Percentiles rank a stretch among this genome's conserved stretches.
These are phyloP conservation scores for Hedya salicella DNA, from an alignment of 2,888 invertebrate species.

Conservation along the genomic window DNA sequence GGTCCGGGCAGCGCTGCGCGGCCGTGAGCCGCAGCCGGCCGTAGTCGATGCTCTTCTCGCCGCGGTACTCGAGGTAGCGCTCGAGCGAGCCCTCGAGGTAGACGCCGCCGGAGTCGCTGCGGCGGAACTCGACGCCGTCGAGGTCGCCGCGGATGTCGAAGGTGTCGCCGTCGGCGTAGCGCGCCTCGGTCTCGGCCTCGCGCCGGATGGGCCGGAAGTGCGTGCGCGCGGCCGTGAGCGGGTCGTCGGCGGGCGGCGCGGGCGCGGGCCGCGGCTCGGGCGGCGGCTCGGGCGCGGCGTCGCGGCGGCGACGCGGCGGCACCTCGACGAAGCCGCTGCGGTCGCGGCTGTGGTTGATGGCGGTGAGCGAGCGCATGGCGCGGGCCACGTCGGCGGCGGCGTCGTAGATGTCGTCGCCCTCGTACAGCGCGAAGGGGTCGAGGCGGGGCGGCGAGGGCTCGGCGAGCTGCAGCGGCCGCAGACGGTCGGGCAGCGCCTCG, in stretches of 20 bases:
- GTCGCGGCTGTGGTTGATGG: constrained; percentile 86
- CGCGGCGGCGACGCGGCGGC: constrained; percentile 80
- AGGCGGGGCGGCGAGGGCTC: constrained; percentile 54
- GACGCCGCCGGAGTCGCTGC: constrained; percentile 87
- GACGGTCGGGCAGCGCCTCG: constrained; percentile 53
- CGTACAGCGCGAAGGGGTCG: constrained; percentile 68
- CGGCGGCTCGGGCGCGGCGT: constrained; percentile 63
- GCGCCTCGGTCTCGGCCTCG: constrained; percentile 63
- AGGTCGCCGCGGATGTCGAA: constrained; percentile 88
- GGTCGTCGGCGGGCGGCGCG: constrained; percentile 86
- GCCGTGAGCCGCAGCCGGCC: constrained; percentile 68
- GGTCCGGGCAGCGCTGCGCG: constrained; percentile 69
- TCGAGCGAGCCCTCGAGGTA: constrained; percentile 82
- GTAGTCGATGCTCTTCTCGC: constrained; percentile 71
- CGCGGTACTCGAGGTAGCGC: constrained; percentile 84
- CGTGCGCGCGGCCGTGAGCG: constrained; percentile 90
- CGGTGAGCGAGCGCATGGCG: constrained; percentile 81
- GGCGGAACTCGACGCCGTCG: constrained; percentile 87
- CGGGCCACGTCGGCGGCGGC: constrained; percentile 70
- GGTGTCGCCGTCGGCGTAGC: constrained; percentile 89
- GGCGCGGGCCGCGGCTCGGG: constrained; percentile 81
- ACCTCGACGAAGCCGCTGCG: constrained; percentile 87
- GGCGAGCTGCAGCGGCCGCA: constrained; percentile 47
- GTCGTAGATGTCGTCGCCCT: constrained; percentile 72
- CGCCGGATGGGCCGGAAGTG: constrained; percentile 93